Evolutionary conservation across 1,140 invertebrate species (phyloP).

Genomic region (Drosophila nasuta): DNA sequence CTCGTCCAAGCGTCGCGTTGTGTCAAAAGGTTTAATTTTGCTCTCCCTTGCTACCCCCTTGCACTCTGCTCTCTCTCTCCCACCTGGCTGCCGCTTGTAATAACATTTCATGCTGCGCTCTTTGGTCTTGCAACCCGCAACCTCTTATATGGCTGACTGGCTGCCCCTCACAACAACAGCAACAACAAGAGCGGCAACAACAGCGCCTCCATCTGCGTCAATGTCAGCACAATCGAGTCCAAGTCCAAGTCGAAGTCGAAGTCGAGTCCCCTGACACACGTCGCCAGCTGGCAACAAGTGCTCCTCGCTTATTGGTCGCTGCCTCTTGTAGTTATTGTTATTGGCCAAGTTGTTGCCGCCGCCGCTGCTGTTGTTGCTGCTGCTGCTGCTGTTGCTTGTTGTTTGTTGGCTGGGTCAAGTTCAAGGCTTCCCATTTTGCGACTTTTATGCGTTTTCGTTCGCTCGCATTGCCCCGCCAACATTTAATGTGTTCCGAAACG

Average conservation of each 20-base stretch:
- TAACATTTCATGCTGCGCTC: slow-evolving; percentile 77
- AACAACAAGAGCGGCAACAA: slow-evolving; percentile 27
- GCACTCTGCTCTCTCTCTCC: background rate
- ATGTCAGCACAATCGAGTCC: slow-evolving; percentile 72
- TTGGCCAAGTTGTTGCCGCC: slow-evolving; percentile 50
- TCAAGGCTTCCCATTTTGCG: slow-evolving; percentile 77
- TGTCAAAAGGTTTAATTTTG: slow-evolving; percentile 83
- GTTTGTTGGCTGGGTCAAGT: slow-evolving; percentile 70
- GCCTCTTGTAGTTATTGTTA: slow-evolving; percentile 65
- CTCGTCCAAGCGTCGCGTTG: slow-evolving; percentile 72
- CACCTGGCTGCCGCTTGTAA: slow-evolving; percentile 57
- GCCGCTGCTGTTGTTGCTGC: slow-evolving; percentile 17
- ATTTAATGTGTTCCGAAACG: slow-evolving; percentile 48
- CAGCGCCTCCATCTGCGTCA: slow-evolving; percentile 65
- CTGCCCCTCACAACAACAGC: slow-evolving; percentile 34
- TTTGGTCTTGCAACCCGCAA: slow-evolving; percentile 72
- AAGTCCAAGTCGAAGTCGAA: slow-evolving; percentile 62
- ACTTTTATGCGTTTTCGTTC: slow-evolving; percentile 70
- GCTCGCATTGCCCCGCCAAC: slow-evolving; percentile 28
- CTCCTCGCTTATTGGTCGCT: slow-evolving; percentile 34
- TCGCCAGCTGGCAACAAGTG: slow-evolving; percentile 28
- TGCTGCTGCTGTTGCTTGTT: slow-evolving; percentile 40
- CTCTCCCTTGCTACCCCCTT: slow-evolving; percentile 16
- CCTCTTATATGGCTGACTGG: slow-evolving; percentile 72
- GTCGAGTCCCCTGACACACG: slow-evolving; percentile 60